phyloP scores from a whole-genome alignment of 2,888 invertebrate species.

The Drosophila melanocephala region DNA sequence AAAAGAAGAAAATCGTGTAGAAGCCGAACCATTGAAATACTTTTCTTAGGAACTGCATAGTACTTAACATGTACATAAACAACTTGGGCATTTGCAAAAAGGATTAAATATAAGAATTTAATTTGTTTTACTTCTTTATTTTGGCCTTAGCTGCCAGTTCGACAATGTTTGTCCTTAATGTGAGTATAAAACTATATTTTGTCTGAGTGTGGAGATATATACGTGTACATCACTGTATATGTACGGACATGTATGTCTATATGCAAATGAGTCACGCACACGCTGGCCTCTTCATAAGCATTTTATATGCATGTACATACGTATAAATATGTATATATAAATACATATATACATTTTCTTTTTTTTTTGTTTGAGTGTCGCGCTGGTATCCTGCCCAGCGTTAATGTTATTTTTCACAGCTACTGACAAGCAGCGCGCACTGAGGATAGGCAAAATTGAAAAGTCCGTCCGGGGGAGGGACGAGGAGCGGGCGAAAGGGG shows the following conservation, averaged over 20 bases:
- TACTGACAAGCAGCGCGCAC: constrained; percentile 18
- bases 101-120: background rate
- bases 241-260: constrained; percentile 1
- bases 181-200: background rate
- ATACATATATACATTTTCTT: background rate
- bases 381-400: constrained; percentile 34
- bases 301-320: background rate
- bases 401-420: constrained; percentile 60
- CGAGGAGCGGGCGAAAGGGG: background rate
- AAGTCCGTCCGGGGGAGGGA: background rate
- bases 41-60: background rate
- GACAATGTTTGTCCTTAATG: background rate
- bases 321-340: background rate
- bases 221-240: background rate
- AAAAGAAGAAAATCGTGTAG: background rate
- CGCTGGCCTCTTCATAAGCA: constrained; percentile 35
- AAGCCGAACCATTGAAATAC: background rate
- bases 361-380: constrained; percentile 17
- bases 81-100: background rate
- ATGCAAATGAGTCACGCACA: constrained; percentile 67
- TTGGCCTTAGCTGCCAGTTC: background rate
- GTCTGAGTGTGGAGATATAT: background rate
- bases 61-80: background rate
- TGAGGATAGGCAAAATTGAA: background rate
- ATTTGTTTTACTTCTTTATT: no score